These are phyloP conservation scores for Thryonomys swinderianus DNA, from an alignment of 2,113 vertebrate species.

Conservation along the genomic window DNA sequence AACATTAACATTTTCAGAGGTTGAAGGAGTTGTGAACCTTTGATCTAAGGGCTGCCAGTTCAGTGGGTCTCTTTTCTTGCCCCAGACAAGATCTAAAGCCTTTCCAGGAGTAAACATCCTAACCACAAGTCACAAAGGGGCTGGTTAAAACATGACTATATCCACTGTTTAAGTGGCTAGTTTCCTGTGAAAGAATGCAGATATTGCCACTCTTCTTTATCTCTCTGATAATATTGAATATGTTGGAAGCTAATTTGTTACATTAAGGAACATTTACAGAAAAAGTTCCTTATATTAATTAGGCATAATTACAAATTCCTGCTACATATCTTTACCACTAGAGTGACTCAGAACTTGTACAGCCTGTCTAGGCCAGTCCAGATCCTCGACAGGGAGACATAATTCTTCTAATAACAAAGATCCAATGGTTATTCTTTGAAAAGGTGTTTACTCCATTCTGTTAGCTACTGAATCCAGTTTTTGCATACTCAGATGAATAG, in stretches of 20 bases:
- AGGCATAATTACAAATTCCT: constrained; percentile 6
- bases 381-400: constrained; percentile 28
- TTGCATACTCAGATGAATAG: constrained; percentile 60
- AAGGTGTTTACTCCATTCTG: constrained; percentile 51
- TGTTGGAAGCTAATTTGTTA: neutral
- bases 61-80: neutral
- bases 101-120: neutral
- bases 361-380: constrained; percentile 39
- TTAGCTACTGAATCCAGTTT: constrained; percentile 42
- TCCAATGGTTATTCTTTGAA: constrained; percentile 29
- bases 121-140: neutral
- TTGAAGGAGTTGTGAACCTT: neutral
- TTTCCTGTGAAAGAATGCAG: neutral
- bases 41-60: neutral
- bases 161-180: neutral
- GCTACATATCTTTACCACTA: neutral
- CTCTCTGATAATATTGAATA: neutral
- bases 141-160: neutral
- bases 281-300: neutral
- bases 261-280: neutral
- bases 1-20: constrained; percentile 21
- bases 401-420: constrained; percentile 13
- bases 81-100: neutral
- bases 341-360: neutral
- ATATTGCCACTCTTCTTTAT: neutral